phyloP scores from a whole-genome alignment of 2,888 invertebrate genomes.

The Diaphora mendica region DNA sequence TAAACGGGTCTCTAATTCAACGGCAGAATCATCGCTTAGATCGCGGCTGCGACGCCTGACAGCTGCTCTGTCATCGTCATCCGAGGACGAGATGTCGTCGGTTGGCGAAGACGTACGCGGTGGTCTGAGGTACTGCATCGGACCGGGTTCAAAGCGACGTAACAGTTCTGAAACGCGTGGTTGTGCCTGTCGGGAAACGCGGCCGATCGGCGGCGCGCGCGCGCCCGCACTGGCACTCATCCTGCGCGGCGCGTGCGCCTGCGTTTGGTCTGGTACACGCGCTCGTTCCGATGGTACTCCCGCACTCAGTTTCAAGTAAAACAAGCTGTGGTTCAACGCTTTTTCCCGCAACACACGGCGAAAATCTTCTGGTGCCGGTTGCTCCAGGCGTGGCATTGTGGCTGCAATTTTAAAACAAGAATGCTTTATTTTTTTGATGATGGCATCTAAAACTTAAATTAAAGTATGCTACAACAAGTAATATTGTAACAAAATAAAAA shows the following conservation, averaged over 20 bases:
- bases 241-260: constrained; percentile 53
- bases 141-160: constrained; percentile 78
- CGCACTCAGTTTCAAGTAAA: constrained; percentile 80
- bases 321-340: constrained; percentile 82
- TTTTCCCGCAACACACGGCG: constrained; percentile 82
- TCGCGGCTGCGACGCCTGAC: constrained; percentile 80
- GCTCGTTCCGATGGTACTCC: constrained; percentile 65
- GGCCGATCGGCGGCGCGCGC: constrained; percentile 76
- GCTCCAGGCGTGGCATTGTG: constrained; percentile 78
- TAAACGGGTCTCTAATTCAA: constrained; percentile 82
- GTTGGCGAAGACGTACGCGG: constrained; percentile 76
- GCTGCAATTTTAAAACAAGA: constrained; percentile 31
- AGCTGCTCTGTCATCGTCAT: constrained; percentile 82
- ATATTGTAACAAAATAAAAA: too few relatives aligned
- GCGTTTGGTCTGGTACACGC: constrained; percentile 51
- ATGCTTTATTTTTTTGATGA: neutral
- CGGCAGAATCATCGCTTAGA: constrained; percentile 85
- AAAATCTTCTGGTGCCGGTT: constrained; percentile 77
- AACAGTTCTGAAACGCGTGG: constrained; percentile 80
- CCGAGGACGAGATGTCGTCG: constrained; percentile 81
- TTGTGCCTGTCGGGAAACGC: constrained; percentile 73
- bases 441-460: neutral
- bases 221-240: constrained; percentile 68
- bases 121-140: constrained; percentile 82
- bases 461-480: neutral